These are phyloP conservation scores for Druceiella hillmani DNA, from an alignment of 2,888 invertebrate species.

Conservation along the genomic window DNA sequence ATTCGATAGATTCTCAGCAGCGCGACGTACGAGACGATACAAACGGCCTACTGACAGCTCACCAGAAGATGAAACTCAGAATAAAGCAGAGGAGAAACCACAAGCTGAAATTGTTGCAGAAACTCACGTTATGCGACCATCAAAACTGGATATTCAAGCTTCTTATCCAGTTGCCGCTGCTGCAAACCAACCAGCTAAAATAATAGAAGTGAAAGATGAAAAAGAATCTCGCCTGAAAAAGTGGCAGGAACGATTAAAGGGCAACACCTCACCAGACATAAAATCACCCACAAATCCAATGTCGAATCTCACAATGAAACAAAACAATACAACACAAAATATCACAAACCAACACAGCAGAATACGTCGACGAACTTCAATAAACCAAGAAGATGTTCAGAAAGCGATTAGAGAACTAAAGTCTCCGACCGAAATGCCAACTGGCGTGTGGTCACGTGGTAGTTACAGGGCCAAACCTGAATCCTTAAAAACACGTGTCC, in stretches of 20 bases:
- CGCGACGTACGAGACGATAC: conserved; percentile 75
- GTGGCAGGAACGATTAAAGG: conserved; percentile 67
- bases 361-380: conserved; percentile 60
- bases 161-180: conserved; percentile 44
- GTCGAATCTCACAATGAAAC: conserved; percentile 18
- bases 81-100: conserved; percentile 39
- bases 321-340: conserved; percentile 42
- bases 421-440: conserved; percentile 55
- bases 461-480: conserved; percentile 31
- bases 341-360: conserved; percentile 39
- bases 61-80: conserved; percentile 45
- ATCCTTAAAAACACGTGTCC: no score
- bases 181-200: conserved; percentile 37
- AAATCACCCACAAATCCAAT: conserved; percentile 33
- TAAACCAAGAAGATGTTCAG: conserved; percentile 65
- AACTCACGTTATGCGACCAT: conserved; percentile 47
- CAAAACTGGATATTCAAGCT: conserved; percentile 47
- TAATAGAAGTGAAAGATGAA: conserved; percentile 43
- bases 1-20: conserved; percentile 79
- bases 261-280: conserved; percentile 41
- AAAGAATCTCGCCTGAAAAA: conserved; percentile 57
- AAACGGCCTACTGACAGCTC: conserved; percentile 60
- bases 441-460: conserved; percentile 55
- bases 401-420: conserved; percentile 62
- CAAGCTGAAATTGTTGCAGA: conserved; percentile 46